These are phyloP conservation scores for Pangasius mekongensis DNA, from an alignment of 2,797 vertebrate genomes.

Conservation along the genomic window DNA sequence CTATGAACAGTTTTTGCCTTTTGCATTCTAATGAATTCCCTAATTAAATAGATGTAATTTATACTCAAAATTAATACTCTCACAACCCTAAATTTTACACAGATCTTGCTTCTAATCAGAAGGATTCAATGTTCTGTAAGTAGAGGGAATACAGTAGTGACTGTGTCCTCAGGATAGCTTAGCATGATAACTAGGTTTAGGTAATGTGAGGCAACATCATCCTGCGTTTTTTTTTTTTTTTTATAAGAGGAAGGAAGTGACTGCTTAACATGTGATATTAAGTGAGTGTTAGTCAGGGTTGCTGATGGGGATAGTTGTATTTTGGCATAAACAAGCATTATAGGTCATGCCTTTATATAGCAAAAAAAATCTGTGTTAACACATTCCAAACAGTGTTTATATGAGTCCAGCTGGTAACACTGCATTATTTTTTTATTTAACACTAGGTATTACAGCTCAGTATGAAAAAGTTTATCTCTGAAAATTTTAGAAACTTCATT, in stretches of 20 bases:
- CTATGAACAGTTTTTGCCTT: not conserved
- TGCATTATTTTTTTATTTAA: not conserved
- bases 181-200: not conserved
- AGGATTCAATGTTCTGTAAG: not conserved
- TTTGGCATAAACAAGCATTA: not conserved
- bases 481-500: not conserved
- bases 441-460: not conserved
- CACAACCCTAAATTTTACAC: not conserved
- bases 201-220: not conserved
- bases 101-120: not conserved
- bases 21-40: not conserved
- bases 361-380: not conserved
- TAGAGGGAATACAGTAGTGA: not conserved
- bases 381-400: not conserved
- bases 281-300: not conserved
- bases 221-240: not conserved
- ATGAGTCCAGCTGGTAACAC: not conserved
- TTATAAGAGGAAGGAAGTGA: slow-evolving; percentile 9
- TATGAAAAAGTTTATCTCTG: no score
- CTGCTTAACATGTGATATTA: not conserved
- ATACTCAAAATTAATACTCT: not conserved
- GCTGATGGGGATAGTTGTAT: not conserved
- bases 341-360: not conserved
- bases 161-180: not conserved
- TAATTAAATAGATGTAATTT: not conserved